These are phyloP conservation scores for Daktulosphaira vitifoliae DNA, from an alignment of 1,140 invertebrate species.

Conservation along the genomic window DNA sequence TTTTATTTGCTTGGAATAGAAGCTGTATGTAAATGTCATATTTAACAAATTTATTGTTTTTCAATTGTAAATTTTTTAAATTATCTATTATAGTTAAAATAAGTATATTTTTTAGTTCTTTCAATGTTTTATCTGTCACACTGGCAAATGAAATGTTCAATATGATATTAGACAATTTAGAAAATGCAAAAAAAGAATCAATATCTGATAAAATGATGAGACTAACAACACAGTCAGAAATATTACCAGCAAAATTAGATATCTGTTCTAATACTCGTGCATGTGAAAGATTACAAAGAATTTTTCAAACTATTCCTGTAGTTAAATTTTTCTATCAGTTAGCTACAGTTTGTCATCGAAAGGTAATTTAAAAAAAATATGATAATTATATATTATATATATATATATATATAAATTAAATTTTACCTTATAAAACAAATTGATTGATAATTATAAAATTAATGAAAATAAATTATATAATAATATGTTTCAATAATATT, in stretches of 20 bases:
- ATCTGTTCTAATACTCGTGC: slow-evolving; percentile 55
- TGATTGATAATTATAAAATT: too few species aligned
- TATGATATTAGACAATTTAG: slow-evolving; percentile 55
- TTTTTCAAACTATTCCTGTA: slow-evolving; percentile 54
- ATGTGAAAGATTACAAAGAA: slow-evolving; percentile 55
- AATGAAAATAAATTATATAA: too few species aligned
- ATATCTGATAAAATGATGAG: not conserved
- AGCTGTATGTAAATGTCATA: not conserved
- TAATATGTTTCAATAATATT: too few species aligned
- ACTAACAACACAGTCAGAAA: slow-evolving; percentile 38
- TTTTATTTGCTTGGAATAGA: too few species aligned
- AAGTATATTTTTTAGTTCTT: slow-evolving; percentile 48
- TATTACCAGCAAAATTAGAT: slow-evolving; percentile 50
- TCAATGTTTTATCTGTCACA: slow-evolving; percentile 62
- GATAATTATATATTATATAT: not conserved
- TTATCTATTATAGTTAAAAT: not conserved
- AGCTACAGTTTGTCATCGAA: slow-evolving; percentile 79
- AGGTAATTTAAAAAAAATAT: too few species aligned
- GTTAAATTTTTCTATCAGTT: slow-evolving; percentile 77
- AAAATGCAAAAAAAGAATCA: slow-evolving; percentile 50
- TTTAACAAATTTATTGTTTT: not conserved
- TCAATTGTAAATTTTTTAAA: not conserved
- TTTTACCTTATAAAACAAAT: too few species aligned
- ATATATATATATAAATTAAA: not conserved
- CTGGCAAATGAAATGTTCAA: slow-evolving; percentile 63